Percentiles rank a stretch among this genome's conserved stretches.
Conservation (phyloP, 2,888 invertebrate genomes). For the Philereme transversata region DNA sequence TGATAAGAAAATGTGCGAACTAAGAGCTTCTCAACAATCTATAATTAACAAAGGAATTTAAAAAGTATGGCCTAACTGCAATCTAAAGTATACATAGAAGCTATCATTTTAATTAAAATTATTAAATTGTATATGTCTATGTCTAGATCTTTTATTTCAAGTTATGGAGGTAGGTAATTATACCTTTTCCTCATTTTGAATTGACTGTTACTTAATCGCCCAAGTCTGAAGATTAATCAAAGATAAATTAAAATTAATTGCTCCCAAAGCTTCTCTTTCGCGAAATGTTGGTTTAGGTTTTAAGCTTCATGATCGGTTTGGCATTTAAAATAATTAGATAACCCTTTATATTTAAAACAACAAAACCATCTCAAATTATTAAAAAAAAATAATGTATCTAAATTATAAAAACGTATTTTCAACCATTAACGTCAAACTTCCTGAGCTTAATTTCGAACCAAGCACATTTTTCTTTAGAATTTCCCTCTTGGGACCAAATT, state of each 20-base stretch:
- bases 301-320: conserved; percentile 38
- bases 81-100: too few relatives aligned
- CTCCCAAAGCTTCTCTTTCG: conserved; percentile 47
- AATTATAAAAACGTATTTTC: background rate
- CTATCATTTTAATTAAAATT: too few relatives aligned
- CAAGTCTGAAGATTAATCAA: conserved; percentile 68
- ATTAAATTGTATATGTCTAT: too few relatives aligned
- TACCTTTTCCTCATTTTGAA: conserved; percentile 46
- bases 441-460: conserved; percentile 3
- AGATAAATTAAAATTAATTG: conserved; percentile 71
- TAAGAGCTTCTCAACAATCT: conserved; percentile 22
- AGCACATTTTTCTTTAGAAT: conserved; percentile 32
- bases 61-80: too few relatives aligned
- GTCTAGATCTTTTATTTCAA: too few relatives aligned
- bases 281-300: conserved; percentile 48
- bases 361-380: too few relatives aligned
- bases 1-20: conserved; percentile 24
- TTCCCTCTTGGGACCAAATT: conserved; percentile 44
- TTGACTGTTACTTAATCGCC: conserved; percentile 72
- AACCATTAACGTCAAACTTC: background rate
- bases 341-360: too few relatives aligned
- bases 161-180: background rate
- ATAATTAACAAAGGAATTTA: too few relatives aligned
- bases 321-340: background rate
- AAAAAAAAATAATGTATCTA: background rate